These are phyloP conservation scores for Drosophila ogumai DNA, from an alignment of 1,140 invertebrate genomes.

Conservation along the genomic window DNA sequence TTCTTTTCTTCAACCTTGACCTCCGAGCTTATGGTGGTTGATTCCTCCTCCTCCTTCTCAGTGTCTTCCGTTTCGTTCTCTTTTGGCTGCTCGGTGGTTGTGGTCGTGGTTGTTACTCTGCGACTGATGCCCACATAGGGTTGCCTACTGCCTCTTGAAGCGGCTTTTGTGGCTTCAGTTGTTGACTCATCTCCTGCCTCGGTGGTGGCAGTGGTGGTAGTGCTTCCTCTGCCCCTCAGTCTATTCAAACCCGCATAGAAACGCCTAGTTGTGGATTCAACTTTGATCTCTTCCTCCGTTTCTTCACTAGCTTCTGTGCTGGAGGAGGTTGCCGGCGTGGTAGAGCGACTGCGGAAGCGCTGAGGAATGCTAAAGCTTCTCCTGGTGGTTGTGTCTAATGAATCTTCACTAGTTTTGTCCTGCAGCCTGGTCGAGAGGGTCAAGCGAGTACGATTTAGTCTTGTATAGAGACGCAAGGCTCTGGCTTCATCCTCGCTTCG, in stretches of 20 bases:
- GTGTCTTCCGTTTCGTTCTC: slow-evolving; percentile 4
- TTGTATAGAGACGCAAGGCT: slow-evolving; percentile 44
- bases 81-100: slow-evolving; percentile 14
- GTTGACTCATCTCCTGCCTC: slow-evolving; percentile 1
- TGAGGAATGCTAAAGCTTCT: slow-evolving; percentile 26
- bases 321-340: slow-evolving; percentile 5
- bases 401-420: not conserved
- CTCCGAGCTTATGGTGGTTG: slow-evolving; percentile 1
- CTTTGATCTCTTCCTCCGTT: slow-evolving; percentile 3
- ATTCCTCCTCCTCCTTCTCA: not conserved
- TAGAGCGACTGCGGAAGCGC: slow-evolving; percentile 36
- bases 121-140: slow-evolving; percentile 32
- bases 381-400: slow-evolving; percentile 22
- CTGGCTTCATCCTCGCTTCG: slow-evolving; percentile 30
- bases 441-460: slow-evolving; percentile 51
- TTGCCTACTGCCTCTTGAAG: slow-evolving; percentile 13
- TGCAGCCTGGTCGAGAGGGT: slow-evolving; percentile 24
- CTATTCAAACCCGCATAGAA: slow-evolving; percentile 17
- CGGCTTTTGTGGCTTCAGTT: not conserved
- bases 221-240: slow-evolving; percentile 25
- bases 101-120: slow-evolving; percentile 12
- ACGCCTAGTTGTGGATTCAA: slow-evolving; percentile 25
- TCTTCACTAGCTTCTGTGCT: not conserved
- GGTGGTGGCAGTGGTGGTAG: slow-evolving; percentile 4
- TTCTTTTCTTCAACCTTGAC: not conserved